Evolutionary conservation across 2,888 invertebrate species (phyloP).

Genomic region (Metellina segmentata): DNA sequence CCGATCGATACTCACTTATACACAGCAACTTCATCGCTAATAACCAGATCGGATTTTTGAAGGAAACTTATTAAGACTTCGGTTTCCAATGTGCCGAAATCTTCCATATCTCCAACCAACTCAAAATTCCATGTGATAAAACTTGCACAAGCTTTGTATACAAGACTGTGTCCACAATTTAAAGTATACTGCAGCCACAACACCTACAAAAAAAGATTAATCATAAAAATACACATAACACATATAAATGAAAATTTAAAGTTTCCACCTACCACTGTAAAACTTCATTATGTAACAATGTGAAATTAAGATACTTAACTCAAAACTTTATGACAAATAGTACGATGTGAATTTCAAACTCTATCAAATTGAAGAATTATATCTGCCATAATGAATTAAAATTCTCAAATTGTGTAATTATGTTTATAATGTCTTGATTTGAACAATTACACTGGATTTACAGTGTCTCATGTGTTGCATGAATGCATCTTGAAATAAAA

Average conservation of each 20-base stretch:
- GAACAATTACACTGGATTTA: too few species aligned
- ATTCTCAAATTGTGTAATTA: too few species aligned
- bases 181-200: conserved; percentile 95
- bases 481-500: too few species aligned
- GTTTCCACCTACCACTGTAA: background rate
- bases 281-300: background rate
- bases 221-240: background rate
- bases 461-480: too few species aligned
- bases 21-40: conserved; percentile 92
- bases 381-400: too few species aligned
- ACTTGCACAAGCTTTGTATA: conserved; percentile 81
- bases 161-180: conserved; percentile 88
- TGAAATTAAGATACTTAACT: too few species aligned
- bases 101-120: conserved; percentile 88
- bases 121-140: conserved; percentile 93
- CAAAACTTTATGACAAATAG: too few species aligned
- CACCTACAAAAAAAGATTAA: conserved; percentile 62
- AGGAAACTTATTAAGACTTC: conserved; percentile 89
- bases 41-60: conserved; percentile 92
- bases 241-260: background rate
- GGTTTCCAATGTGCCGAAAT: conserved; percentile 90
- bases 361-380: too few species aligned
- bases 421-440: too few species aligned
- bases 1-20: conserved; percentile 84
- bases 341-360: too few species aligned